Evolutionary conservation across 2,797 vertebrate genomes (phyloP).

Genomic region (Hoplostethus atlanticus): DNA sequence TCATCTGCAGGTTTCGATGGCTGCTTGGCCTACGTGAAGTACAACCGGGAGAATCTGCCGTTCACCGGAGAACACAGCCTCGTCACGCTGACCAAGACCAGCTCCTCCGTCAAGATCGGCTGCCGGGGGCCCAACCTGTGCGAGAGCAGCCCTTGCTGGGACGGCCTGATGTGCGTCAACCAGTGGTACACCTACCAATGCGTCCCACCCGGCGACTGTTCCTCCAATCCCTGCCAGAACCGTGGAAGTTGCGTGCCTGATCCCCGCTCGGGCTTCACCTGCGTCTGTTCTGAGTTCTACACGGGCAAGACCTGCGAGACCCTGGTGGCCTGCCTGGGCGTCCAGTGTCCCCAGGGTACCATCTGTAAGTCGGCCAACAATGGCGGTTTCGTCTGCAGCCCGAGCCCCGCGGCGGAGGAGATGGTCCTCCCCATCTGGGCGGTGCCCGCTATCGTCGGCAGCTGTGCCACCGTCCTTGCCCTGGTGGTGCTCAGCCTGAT

Average conservation of each 20-base stretch:
- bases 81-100: constrained; percentile 88
- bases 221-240: constrained; percentile 92
- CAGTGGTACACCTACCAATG: constrained; percentile 96
- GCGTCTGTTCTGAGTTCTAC: constrained; percentile 91
- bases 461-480: constrained; percentile 92
- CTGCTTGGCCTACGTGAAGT: constrained; percentile 92
- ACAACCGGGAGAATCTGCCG: constrained; percentile 90
- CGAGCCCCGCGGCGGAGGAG: constrained; percentile 72
- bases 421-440: constrained; percentile 95
- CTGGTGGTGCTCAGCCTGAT: constrained; percentile 95
- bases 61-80: constrained; percentile 91
- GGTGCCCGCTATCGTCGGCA: constrained; percentile 95
- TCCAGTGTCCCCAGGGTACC: constrained; percentile 87
- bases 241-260: constrained; percentile 93
- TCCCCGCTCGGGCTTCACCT: constrained; percentile 85
- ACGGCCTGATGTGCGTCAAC: constrained; percentile 93
- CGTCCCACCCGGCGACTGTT: constrained; percentile 91
- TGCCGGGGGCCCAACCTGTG: constrained; percentile 96
- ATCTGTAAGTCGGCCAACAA: constrained; percentile 84
- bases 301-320: constrained; percentile 90
- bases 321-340: constrained; percentile 91
- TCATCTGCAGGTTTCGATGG: constrained; percentile 91
- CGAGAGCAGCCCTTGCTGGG: constrained; percentile 93
- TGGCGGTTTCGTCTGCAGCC: constrained; percentile 88
- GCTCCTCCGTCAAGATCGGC: constrained; percentile 89